Base-by-base conservation (phyloP, 2,888 invertebrate genomes). In the Callyntrura sp. region DNA sequence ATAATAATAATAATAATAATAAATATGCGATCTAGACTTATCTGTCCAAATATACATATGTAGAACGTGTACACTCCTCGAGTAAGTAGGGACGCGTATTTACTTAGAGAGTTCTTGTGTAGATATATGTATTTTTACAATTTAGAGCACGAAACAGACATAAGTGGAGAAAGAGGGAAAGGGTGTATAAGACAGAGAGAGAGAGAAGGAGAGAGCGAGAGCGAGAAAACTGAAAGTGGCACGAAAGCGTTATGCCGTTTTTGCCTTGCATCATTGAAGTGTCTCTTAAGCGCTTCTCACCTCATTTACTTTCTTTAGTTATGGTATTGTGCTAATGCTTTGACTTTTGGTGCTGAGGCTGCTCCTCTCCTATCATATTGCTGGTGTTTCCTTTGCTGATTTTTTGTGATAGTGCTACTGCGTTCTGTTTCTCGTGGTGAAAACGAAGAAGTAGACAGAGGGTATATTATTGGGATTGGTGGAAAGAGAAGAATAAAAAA, bases 261-360 rank as follows among this genome's bases (percentile, higher is more conserved):
- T 65, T 51, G 65, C 84, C 57, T 76, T 83, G 88, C 83, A 84
- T 84, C 88, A 83, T 83, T 88, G 65, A 88, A 85, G 85, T 85
- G 88, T 84, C 87, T 88, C 84, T 84, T 90, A 83, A 91, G 91
- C 79, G 86, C 89, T 92, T 91, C 87, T 88, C 92, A 92, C 92
- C 92, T 92, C 92, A 92, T 92, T 92, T 91, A 89, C 87, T 90
- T 85, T 85, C 84, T 84, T 90, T 90, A 92, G 88, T 91, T 90
- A 91, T 90, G 86, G 85, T 86, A 90, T 68, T 88, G 90, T 85
- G 83, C 85, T 90, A 90, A 90, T 90, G 90, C 88, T 57, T 78
- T 90, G 85, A 90, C 90, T 82, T 76, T 83, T 78, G 55, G 17
- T 55, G n/a, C 51, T 76, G 48, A 48, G 48, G 48, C 76, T 76